These are phyloP conservation scores for Thunnus maccoyii DNA, from an alignment of 2,113 vertebrate species.

Conservation along the genomic window DNA sequence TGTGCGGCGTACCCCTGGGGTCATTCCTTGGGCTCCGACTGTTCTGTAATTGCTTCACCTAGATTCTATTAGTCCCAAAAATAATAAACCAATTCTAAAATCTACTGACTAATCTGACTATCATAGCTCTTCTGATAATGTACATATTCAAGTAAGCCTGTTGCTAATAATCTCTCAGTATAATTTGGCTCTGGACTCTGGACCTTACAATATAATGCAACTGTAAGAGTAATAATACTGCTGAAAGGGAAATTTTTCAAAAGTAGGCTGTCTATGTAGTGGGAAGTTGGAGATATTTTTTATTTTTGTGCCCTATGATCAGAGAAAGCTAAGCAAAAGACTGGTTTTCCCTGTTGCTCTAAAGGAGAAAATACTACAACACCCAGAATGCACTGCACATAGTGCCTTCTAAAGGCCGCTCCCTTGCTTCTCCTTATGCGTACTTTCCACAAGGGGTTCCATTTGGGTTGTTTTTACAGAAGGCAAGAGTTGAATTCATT, in stretches of 20 bases:
- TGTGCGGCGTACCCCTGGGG: neutral
- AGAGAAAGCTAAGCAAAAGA: too few species aligned
- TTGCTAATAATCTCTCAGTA: neutral
- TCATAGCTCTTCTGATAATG: neutral
- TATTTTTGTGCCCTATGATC: neutral
- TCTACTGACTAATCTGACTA: neutral
- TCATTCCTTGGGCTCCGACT: neutral
- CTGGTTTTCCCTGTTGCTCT: too few species aligned
- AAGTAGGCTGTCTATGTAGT: neutral
- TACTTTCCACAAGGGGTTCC: too few species aligned
- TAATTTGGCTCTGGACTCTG: neutral
- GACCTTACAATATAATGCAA: conserved; percentile 15
- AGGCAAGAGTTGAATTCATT: too few species aligned
- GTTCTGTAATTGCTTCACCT: neutral
- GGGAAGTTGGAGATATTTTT: neutral
- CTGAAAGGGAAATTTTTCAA: neutral
- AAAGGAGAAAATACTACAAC: too few species aligned
- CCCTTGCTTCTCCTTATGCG: too few species aligned
- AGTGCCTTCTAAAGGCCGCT: too few species aligned
- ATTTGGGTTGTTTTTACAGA: too few species aligned
- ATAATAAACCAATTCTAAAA: neutral
- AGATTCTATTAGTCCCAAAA: conserved; percentile 2
- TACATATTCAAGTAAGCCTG: neutral
- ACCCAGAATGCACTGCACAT: too few species aligned
- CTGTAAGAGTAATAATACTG: conserved; percentile 3